Evolutionary conservation across 2,113 vertebrate genomes (phyloP).

Genomic region (Aldabrachelys gigantea): DNA sequence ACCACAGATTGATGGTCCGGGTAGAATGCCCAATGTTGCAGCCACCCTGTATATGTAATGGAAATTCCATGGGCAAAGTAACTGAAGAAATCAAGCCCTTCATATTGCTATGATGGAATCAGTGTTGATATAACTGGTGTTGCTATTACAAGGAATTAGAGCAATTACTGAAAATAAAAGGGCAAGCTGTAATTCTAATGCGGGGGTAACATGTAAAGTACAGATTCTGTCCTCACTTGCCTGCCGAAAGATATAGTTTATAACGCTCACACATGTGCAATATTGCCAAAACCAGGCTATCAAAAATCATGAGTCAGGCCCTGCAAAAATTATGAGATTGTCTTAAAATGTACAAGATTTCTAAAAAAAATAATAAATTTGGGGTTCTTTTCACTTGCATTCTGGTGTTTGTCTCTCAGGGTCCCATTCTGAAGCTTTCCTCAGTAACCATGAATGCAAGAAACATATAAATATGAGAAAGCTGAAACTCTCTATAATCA

Average conservation of each 20-base stretch:
- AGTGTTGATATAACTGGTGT: not conserved
- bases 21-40: constrained; percentile 19
- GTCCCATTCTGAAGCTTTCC: not conserved
- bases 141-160: constrained; percentile 31
- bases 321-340: not conserved
- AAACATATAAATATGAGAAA: not conserved
- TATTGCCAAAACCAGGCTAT: not conserved
- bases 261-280: not conserved
- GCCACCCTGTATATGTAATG: constrained; percentile 6
- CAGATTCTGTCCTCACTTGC: not conserved
- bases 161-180: not conserved
- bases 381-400: not conserved
- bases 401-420: not conserved
- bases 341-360: not conserved
- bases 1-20: constrained; percentile 20
- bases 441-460: accelerated
- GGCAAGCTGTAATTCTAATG: not conserved
- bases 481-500: not conserved
- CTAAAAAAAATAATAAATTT: not conserved
- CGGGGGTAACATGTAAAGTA: not conserved
- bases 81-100: not conserved
- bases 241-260: not conserved
- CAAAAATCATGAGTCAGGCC: not conserved
- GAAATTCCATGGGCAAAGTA: constrained; percentile 8
- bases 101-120: constrained; percentile 17